phyloP scores from a whole-genome alignment of 2,113 vertebrate genomes.

The Ophiodon elongatus region DNA sequence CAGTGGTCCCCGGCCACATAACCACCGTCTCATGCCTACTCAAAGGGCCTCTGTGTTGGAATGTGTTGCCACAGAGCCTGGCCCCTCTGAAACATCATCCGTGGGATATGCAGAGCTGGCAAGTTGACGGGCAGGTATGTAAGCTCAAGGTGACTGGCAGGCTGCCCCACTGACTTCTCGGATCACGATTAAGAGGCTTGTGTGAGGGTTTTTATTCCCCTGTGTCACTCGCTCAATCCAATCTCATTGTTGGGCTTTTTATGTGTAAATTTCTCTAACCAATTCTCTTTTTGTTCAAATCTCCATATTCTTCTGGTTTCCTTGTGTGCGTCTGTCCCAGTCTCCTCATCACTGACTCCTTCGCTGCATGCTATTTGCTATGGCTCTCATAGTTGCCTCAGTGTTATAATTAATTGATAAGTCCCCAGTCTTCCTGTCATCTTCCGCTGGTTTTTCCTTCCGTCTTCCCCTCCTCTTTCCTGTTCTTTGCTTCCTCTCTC shows the following conservation, averaged over 20 bases:
- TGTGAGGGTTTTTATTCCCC: slow-evolving; percentile 1
- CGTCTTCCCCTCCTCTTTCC: slow-evolving; percentile 39
- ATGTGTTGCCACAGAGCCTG: slow-evolving; percentile 43
- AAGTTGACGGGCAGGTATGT: slow-evolving; percentile 60
- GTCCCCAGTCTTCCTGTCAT: slow-evolving; percentile 56
- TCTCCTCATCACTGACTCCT: slow-evolving; percentile 14
- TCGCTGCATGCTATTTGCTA: slow-evolving; percentile 10
- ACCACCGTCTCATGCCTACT: slow-evolving; percentile 60
- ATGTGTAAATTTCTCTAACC: neutral
- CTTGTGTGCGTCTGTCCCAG: slow-evolving; percentile 19
- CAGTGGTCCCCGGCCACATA: slow-evolving; percentile 65
- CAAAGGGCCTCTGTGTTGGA: slow-evolving; percentile 60
- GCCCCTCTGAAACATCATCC: slow-evolving; percentile 52
- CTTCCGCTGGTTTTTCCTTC: slow-evolving; percentile 40
- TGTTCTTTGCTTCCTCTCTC: slow-evolving; percentile 49
- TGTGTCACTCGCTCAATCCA: slow-evolving; percentile 29
- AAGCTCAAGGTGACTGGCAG: slow-evolving; percentile 29
- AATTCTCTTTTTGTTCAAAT: slow-evolving; percentile 35
- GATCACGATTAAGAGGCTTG: slow-evolving; percentile 38
- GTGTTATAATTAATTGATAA: slow-evolving; percentile 61
- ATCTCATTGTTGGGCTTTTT: slow-evolving; percentile 24
- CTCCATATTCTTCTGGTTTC: slow-evolving; percentile 11
- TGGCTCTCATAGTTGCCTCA: slow-evolving; percentile 11
- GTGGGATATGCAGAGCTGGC: slow-evolving; percentile 50
- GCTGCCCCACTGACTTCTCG: slow-evolving; percentile 15